phyloP scores from a whole-genome alignment of 1,140 invertebrate genomes.

The Bacillus rossius region DNA sequence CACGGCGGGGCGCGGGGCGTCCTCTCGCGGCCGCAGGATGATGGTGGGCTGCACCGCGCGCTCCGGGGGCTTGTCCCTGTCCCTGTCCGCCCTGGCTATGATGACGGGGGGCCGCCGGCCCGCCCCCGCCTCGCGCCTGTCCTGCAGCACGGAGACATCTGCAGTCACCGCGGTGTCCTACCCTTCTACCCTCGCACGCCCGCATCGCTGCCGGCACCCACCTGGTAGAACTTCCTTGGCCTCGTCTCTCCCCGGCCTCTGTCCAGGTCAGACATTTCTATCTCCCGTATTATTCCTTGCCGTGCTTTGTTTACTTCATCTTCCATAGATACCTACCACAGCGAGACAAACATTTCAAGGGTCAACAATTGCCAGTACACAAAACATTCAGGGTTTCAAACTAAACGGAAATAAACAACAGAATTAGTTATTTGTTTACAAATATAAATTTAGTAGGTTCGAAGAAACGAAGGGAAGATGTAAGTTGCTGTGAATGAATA shows the following conservation, averaged over 20 bases:
- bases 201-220: neutral
- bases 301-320: too few species aligned
- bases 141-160: conserved; percentile 8
- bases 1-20: conserved; percentile 37
- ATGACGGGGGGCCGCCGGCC: conserved; percentile 12
- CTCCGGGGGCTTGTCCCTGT: conserved; percentile 6
- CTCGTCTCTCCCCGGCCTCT: neutral
- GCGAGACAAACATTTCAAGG: too few species aligned
- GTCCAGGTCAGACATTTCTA: neutral
- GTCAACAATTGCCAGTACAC: too few species aligned
- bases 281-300: neutral
- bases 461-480: too few species aligned
- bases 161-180: too few species aligned
- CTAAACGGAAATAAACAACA: too few species aligned
- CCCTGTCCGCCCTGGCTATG: conserved; percentile 15
- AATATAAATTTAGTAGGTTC: too few species aligned
- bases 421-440: too few species aligned
- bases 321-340: too few species aligned
- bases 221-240: neutral
- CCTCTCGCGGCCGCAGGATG: conserved; percentile 47
- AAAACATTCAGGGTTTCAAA: too few species aligned
- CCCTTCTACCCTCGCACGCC: too few species aligned
- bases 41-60: conserved; percentile 41
- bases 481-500: too few species aligned
- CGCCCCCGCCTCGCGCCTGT: conserved; percentile 3